Percentiles rank a stretch among this genome's conserved stretches.
Conservation (phyloP, 2,888 invertebrate species). For the Torymus aiolomorphi region DNA sequence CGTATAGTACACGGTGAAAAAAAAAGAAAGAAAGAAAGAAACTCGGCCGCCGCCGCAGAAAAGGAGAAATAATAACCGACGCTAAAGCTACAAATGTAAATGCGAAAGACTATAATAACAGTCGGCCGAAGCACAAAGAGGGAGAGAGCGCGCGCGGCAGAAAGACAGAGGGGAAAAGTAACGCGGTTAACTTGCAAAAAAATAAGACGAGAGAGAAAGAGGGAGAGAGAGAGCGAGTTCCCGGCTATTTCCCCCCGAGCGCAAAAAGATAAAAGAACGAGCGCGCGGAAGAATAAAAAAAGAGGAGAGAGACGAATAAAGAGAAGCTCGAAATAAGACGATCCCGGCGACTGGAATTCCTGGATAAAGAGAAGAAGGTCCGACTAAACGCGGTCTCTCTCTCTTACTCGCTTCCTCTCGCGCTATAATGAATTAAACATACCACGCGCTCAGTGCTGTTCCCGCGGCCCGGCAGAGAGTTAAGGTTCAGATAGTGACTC, state of each 20-base stretch:
- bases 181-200: conserved; percentile 49
- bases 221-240: conserved; percentile 47
- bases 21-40: not conserved
- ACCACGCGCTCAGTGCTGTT: conserved; percentile 50
- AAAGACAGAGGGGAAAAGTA: conserved; percentile 52
- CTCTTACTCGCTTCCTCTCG: too few relatives aligned
- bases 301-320: conserved; percentile 32
- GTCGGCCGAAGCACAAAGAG: conserved; percentile 50
- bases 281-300: not conserved
- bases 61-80: conserved; percentile 41
- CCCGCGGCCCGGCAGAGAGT: conserved; percentile 9
- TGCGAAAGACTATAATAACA: conserved; percentile 53
- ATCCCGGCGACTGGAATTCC: conserved; percentile 51
- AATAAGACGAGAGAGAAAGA: conserved; percentile 39
- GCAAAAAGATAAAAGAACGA: conserved; percentile 34
- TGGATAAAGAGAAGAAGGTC: conserved; percentile 53
- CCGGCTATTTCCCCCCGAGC: conserved; percentile 54
- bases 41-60: too few relatives aligned
- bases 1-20: not conserved
- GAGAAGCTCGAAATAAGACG: conserved; percentile 53
- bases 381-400: conserved; percentile 54
- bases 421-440: conserved; percentile 65
- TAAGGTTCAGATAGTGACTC: not conserved
- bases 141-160: conserved; percentile 7
- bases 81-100: conserved; percentile 53